Conservation (phyloP, 2,797 vertebrate genomes). For the Amphiprion clarkii region DNA sequence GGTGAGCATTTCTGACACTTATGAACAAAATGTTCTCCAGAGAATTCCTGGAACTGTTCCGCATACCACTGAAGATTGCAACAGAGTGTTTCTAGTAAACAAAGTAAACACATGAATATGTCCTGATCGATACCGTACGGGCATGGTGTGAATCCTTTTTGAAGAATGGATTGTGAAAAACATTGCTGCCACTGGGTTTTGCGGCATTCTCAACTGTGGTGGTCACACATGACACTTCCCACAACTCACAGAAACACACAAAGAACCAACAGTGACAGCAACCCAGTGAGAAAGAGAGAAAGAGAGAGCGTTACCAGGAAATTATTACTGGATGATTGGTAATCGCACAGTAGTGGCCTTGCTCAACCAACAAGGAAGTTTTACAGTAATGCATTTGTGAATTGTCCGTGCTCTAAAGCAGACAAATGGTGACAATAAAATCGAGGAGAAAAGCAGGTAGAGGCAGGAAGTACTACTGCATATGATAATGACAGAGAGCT, state of each 20-base stretch:
- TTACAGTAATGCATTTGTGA: slow-evolving; percentile 12
- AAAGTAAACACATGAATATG: neutral
- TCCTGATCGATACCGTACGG: too few species aligned
- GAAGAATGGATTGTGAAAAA: slow-evolving; percentile 17
- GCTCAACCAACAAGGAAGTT: slow-evolving; percentile 62
- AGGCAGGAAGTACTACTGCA: slow-evolving; percentile 24
- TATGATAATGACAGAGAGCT: neutral
- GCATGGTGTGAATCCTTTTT: neutral
- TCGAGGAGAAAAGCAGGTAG: neutral
- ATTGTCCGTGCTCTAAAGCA: neutral
- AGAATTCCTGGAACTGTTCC: slow-evolving; percentile 4
- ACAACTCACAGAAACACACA: slow-evolving; percentile 45
- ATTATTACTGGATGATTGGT: slow-evolving; percentile 34
- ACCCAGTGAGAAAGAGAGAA: slow-evolving; percentile 1
- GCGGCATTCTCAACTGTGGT: slow-evolving; percentile 28
- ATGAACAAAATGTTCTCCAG: slow-evolving; percentile 21
- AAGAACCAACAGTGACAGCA: slow-evolving; percentile 22
- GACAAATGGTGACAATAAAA: slow-evolving; percentile 13
- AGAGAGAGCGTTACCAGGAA: slow-evolving; percentile 60
- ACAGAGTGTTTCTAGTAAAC: neutral
- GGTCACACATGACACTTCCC: slow-evolving; percentile 41
- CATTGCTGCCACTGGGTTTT: slow-evolving; percentile 5
- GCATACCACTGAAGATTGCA: neutral
- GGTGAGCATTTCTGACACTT: neutral
- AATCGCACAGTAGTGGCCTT: slow-evolving; percentile 36